phyloP scores from a whole-genome alignment of 1,140 invertebrate genomes.

The Coenobita brevimanus region DNA sequence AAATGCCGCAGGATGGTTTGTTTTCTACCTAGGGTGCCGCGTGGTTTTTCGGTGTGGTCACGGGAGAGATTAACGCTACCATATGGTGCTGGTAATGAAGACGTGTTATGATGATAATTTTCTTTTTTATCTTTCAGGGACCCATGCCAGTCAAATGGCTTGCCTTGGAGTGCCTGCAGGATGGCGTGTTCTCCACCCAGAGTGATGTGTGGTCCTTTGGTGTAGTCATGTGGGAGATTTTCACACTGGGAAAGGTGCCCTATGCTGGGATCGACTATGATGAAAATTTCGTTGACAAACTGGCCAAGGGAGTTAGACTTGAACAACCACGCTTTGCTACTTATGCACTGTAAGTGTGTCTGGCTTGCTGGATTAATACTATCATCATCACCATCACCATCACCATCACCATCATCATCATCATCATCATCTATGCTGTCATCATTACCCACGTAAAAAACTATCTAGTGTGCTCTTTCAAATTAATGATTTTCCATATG shows the following conservation, averaged over 20 bases:
- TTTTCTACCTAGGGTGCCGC: no score
- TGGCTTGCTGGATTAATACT: background rate
- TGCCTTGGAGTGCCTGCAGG: constrained; percentile 73
- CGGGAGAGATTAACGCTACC: no score
- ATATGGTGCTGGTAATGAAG: no score
- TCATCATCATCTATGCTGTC: background rate
- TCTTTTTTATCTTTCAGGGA: constrained; percentile 38
- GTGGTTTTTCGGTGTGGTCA: no score
- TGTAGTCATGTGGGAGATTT: constrained; percentile 76
- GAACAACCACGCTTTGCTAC: constrained; percentile 51
- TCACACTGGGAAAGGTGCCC: constrained; percentile 73
- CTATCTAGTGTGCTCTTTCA: background rate
- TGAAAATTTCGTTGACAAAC: constrained; percentile 63
- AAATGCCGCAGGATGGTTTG: no score
- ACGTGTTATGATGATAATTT: constrained; percentile 11
- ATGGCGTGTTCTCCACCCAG: constrained; percentile 72
- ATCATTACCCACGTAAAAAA: background rate
- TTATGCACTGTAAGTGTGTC: constrained; percentile 53
- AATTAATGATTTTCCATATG: background rate
- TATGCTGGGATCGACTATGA: constrained; percentile 71
- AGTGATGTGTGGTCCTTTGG: constrained; percentile 76
- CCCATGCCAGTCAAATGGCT: constrained; percentile 76
- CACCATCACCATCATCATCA: background rate
- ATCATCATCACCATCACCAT: background rate
- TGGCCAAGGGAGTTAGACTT: constrained; percentile 59